Conservation (phyloP, 1,140 invertebrate species). For the Brachionus sp. region DNA sequence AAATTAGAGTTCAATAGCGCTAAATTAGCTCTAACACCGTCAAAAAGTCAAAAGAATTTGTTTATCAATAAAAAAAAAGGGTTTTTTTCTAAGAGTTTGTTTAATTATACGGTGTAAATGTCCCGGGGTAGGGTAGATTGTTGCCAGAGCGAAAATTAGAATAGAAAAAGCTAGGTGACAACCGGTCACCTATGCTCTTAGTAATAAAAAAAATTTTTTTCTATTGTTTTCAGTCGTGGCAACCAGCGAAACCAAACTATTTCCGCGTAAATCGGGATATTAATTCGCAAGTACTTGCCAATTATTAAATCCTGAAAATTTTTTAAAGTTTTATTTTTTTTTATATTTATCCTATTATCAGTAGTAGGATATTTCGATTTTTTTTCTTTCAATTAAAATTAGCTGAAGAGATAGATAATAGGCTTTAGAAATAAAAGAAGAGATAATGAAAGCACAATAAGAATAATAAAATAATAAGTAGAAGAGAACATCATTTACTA, state of each 20-base stretch:
- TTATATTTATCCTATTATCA: background rate
- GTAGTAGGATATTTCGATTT: background rate
- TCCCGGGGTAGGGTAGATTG: background rate
- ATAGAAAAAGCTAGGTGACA: background rate
- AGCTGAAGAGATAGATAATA: background rate
- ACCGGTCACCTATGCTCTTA: background rate
- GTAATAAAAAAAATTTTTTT: background rate
- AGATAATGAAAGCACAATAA: conserved; percentile 8
- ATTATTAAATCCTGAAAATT: background rate
- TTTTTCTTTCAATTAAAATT: conserved; percentile 11
- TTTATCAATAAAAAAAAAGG: background rate
- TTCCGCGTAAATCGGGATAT: background rate
- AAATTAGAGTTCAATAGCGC: conserved; percentile 20
- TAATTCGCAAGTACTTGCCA: background rate
- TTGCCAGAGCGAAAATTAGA: background rate
- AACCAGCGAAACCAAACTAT: background rate
- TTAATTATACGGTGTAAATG: background rate
- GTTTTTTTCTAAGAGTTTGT: background rate
- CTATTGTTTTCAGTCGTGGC: background rate
- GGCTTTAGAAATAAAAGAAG: background rate
- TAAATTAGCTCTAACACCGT: background rate
- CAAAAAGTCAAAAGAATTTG: background rate
- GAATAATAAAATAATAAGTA: background rate
- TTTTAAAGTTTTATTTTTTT: background rate
- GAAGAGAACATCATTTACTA: background rate